Evolutionary conservation across 2,113 vertebrate genomes (phyloP).

Genomic region (Spermophilus dauricus): DNA sequence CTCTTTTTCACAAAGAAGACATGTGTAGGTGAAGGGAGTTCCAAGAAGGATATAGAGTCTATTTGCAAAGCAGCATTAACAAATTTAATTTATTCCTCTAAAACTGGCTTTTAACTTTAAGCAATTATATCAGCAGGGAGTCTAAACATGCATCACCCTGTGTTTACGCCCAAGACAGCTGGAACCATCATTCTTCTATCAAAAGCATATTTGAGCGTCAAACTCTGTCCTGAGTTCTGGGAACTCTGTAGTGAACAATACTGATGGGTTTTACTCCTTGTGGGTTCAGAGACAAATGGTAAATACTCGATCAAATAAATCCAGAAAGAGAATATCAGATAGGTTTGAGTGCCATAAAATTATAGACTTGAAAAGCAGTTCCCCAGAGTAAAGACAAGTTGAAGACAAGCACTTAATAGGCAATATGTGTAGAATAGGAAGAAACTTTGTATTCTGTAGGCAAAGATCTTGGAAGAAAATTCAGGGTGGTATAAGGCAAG

Average conservation of each 20-base stretch:
- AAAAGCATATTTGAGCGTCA: not conserved
- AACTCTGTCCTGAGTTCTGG: not conserved
- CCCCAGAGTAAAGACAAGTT: not conserved
- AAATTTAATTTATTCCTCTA: constrained; percentile 13
- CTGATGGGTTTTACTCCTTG: not conserved
- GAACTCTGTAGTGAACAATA: not conserved
- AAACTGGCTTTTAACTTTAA: constrained; percentile 9
- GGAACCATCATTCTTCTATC: not conserved
- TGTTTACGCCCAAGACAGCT: not conserved
- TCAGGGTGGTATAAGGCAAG: not conserved
- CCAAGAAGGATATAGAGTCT: not conserved
- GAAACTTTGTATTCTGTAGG: not conserved
- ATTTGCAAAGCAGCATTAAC: constrained; percentile 13
- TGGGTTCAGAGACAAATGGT: not conserved
- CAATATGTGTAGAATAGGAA: not conserved
- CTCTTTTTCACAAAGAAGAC: not conserved
- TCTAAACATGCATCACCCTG: not conserved
- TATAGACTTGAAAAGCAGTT: not conserved
- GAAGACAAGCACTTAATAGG: not conserved
- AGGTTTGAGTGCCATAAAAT: not conserved
- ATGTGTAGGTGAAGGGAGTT: not conserved
- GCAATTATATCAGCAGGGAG: not conserved
- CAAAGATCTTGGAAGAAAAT: not conserved
- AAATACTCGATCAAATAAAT: not conserved
- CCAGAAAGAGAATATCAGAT: not conserved